Conservation (phyloP, 2,888 invertebrate genomes). For the Coenonympha glycerion region DNA sequence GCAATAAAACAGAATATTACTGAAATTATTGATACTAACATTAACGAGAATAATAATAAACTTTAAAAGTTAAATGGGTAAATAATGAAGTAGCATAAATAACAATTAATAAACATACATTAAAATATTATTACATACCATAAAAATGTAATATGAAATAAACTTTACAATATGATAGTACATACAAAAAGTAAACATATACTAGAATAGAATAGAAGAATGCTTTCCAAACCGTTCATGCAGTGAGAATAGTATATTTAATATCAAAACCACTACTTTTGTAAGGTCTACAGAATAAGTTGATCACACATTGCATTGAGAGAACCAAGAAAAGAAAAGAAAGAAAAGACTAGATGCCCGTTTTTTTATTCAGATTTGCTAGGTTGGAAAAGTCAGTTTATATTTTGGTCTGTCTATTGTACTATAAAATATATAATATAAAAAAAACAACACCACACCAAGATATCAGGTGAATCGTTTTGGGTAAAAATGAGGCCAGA, state of each 20-base stretch:
- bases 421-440: too few relatives aligned
- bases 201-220: constrained; percentile 58
- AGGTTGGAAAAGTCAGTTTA: too few relatives aligned
- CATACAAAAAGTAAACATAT: constrained; percentile 21
- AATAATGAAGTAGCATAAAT: constrained; percentile 4
- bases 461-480: too few relatives aligned
- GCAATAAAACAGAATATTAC: background rate
- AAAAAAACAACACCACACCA: too few relatives aligned
- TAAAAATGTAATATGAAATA: constrained; percentile 9
- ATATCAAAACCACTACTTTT: constrained; percentile 14
- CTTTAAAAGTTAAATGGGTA: constrained; percentile 6
- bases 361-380: too few relatives aligned
- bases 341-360: too few relatives aligned
- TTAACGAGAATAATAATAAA: constrained; percentile 12
- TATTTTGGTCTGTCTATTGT: too few relatives aligned
- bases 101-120: constrained; percentile 16
- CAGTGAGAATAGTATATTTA: constrained; percentile 29
- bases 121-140: constrained; percentile 17
- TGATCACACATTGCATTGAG: too few relatives aligned
- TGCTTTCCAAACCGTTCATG: constrained; percentile 60
- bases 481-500: too few relatives aligned
- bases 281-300: constrained; percentile 16
- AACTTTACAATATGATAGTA: background rate
- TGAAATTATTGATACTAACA: constrained; percentile 24
- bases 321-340: too few relatives aligned